Evolutionary conservation across 2,113 vertebrate genomes (phyloP).

Genomic region (Chaenocephalus aceratus): DNA sequence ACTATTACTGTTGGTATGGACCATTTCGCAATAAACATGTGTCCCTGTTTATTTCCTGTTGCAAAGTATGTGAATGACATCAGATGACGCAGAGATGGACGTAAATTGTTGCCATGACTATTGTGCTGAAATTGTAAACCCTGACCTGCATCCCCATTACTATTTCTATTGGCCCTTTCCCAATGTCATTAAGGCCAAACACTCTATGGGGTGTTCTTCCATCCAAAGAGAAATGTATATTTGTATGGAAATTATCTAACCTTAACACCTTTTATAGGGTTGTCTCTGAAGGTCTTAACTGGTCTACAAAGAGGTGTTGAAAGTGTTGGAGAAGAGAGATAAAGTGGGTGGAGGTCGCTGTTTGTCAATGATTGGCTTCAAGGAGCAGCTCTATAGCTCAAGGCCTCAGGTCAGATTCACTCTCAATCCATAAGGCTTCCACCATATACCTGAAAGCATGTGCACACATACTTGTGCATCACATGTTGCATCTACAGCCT

Average conservation of each 20-base stretch:
- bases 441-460: background rate
- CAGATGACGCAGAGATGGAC: too few species aligned
- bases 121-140: background rate
- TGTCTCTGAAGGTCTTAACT: background rate
- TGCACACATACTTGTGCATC: conserved; percentile 7
- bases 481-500: conserved; percentile 14
- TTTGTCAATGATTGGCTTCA: conserved; percentile 54
- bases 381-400: conserved; percentile 63
- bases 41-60: too few species aligned
- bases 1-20: too few species aligned
- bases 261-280: background rate
- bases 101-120: too few species aligned
- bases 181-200: background rate
- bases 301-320: background rate
- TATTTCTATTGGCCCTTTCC: background rate
- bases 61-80: too few species aligned
- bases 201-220: background rate
- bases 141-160: background rate
- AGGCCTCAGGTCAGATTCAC: conserved; percentile 62
- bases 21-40: too few species aligned
- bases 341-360: background rate
- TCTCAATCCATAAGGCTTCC: conserved; percentile 49
- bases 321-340: background rate
- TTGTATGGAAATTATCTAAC: background rate
- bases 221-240: background rate